Base-by-base conservation (phyloP, 1,140 invertebrate species). In the Whitmania pigra region DNA sequence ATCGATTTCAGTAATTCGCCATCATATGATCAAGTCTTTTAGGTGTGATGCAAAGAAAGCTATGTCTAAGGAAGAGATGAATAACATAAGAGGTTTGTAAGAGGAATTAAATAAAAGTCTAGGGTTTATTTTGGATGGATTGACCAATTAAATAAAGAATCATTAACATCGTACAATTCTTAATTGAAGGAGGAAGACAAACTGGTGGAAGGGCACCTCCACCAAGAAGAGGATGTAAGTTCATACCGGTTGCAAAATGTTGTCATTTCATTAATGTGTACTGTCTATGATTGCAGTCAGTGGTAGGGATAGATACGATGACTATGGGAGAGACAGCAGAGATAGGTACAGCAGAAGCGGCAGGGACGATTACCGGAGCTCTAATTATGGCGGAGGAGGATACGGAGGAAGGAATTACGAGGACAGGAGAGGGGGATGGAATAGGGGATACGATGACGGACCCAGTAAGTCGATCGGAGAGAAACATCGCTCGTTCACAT, bases 21-120 rank as follows among this genome's bases (percentile, higher is more conserved):
- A 69, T 60, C 74, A 74, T 43, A 72, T 49, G 55, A 74, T 74
- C 53, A 74, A 74, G 25, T 67, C 66, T 36, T 67, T 72, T 49
- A 27, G 68, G 27, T 72, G 74, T 70, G 74, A 74, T 63, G 74
- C 71, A 18, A 74, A 74, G 68, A 74, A 74, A 53, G 74, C 74
- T 0, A 20, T 74, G 54, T 43, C 71, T 0, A 73, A 73, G 31
- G 55, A 74, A 69, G 71, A 72, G 9, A 66, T 74, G 70, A 57
- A 31, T 31, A 67, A 73, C 22, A 54, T 49, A n/a, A 55, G 29
- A 54, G 53, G 53, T 29, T 49, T 49, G 43, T 49, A 49, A 49
- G 43, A 11, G 9, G 9, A 15, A 13, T 1, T 49, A 17, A 7
- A 0, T 1, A 49, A 3, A 36, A 36, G 31, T 49, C 9, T 17